These are phyloP conservation scores for Malacoraja senta DNA, from an alignment of 2,797 vertebrate species.

Conservation along the genomic window DNA sequence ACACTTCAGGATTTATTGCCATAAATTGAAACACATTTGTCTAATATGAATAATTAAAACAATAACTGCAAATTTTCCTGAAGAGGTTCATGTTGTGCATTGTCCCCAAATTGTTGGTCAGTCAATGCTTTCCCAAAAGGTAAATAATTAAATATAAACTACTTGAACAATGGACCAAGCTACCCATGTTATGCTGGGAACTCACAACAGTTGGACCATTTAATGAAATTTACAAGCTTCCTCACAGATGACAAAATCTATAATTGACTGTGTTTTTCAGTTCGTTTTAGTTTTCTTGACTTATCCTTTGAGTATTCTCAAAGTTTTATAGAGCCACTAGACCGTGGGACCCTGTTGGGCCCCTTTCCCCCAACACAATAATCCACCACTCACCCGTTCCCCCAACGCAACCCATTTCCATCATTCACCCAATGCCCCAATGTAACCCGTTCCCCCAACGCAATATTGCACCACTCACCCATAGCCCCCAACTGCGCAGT, in stretches of 20 bases:
- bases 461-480: too few species aligned
- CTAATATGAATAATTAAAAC: neutral
- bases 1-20: neutral
- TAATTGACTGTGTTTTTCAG: neutral
- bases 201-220: neutral
- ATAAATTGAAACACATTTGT: neutral
- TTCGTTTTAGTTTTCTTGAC: neutral
- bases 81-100: neutral
- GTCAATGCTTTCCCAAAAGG: neutral
- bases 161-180: neutral
- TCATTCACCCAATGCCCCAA: too few species aligned
- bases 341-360: too few species aligned
- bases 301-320: neutral
- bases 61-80: neutral
- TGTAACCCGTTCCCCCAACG: too few species aligned
- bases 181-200: neutral
- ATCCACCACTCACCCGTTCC: too few species aligned
- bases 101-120: neutral
- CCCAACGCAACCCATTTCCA: too few species aligned
- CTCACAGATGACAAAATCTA: neutral
- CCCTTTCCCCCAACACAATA: too few species aligned
- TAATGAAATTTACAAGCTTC: neutral
- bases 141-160: neutral
- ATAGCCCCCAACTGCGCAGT: too few species aligned
- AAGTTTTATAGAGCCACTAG: neutral